These are phyloP conservation scores for Ciona savignyi DNA, from an alignment of 23 tunicate species.

Conservation along the genomic window DNA sequence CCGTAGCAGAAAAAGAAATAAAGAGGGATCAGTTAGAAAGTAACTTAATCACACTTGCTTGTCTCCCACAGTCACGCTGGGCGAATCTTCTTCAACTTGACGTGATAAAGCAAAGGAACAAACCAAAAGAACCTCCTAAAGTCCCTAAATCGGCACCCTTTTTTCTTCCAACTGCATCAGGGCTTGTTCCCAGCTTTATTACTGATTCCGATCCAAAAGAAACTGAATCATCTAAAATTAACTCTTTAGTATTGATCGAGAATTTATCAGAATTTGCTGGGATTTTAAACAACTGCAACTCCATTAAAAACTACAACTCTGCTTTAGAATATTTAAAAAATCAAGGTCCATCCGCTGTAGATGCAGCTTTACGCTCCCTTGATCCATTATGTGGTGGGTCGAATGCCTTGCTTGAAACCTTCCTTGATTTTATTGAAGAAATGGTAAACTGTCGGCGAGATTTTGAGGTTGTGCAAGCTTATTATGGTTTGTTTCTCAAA, in stretches of 20 bases:
- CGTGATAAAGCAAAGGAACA: constrained; percentile 58
- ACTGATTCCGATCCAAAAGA: constrained; percentile 19
- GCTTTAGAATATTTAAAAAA: not conserved
- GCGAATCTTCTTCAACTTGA: constrained; percentile 61
- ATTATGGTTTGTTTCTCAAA: constrained; percentile 49
- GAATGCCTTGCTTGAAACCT: constrained; percentile 21
- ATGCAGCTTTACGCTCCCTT: constrained; percentile 53
- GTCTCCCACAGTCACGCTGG: constrained; percentile 78
- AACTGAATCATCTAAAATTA: constrained; percentile 11
- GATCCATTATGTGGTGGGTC: constrained; percentile 74
- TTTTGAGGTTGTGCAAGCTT: constrained; percentile 82
- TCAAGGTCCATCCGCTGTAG: constrained; percentile 52
- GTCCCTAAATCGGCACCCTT: constrained; percentile 82
- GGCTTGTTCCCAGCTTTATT: constrained; percentile 11
- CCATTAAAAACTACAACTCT: not conserved
- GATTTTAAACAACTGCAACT: constrained; percentile 1
- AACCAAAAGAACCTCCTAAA: constrained; percentile 84
- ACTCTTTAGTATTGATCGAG: not conserved
- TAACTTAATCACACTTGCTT: constrained; percentile 50
- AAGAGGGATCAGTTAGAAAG: constrained; percentile 20
- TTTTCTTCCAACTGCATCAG: constrained; percentile 74
- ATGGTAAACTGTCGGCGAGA: constrained; percentile 32
- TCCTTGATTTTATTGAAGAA: constrained; percentile 42
- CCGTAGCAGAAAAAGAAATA: not conserved
- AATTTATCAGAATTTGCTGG: constrained; percentile 30